Conservation (phyloP, 1,140 invertebrate species). For the Copidosoma floridanum region DNA sequence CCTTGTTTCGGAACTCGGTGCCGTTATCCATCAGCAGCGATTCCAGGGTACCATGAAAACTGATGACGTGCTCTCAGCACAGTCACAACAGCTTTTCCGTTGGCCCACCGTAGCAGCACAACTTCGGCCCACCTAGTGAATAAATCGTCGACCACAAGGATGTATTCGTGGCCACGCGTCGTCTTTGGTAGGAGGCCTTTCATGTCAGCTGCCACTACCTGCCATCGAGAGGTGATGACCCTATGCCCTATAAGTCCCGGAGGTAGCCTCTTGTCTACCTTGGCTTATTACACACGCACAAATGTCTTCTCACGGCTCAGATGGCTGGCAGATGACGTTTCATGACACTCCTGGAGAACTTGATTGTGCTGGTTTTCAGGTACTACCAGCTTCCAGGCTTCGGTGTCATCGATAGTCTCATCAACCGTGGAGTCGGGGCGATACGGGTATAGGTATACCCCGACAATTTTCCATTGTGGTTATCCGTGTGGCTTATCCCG, state of each 20-base stretch:
- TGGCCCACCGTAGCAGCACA: too few species aligned
- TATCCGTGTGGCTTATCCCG: slow-evolving; percentile 1
- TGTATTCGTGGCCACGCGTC: too few species aligned
- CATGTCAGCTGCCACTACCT: slow-evolving; percentile 33
- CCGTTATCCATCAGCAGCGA: slow-evolving; percentile 14
- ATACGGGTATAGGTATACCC: slow-evolving; percentile 13
- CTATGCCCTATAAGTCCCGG: slow-evolving; percentile 8
- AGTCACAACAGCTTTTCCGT: too few species aligned
- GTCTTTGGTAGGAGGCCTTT: slow-evolving; percentile 42
- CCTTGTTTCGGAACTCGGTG: slow-evolving; percentile 5
- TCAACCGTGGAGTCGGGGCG: not conserved
- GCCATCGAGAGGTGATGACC: slow-evolving; percentile 23
- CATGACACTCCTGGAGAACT: slow-evolving; percentile 19
- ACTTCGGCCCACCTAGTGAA: too few species aligned
- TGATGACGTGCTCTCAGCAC: not conserved
- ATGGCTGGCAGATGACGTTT: slow-evolving; percentile 26
- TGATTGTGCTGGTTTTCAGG: not conserved
- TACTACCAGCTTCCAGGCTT: slow-evolving; percentile 24
- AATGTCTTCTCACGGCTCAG: slow-evolving; percentile 28
- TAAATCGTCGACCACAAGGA: too few species aligned
- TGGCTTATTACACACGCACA: slow-evolving; percentile 12
- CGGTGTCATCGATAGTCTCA: not conserved
- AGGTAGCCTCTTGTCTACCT: not conserved
- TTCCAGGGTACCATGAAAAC: not conserved
- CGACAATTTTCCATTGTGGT: slow-evolving; percentile 11